Evolutionary conservation across 2,797 vertebrate species (phyloP), one percentile per base, ranked within the genome.

Genomic region (Threskiornis aethiopicus): DNA sequence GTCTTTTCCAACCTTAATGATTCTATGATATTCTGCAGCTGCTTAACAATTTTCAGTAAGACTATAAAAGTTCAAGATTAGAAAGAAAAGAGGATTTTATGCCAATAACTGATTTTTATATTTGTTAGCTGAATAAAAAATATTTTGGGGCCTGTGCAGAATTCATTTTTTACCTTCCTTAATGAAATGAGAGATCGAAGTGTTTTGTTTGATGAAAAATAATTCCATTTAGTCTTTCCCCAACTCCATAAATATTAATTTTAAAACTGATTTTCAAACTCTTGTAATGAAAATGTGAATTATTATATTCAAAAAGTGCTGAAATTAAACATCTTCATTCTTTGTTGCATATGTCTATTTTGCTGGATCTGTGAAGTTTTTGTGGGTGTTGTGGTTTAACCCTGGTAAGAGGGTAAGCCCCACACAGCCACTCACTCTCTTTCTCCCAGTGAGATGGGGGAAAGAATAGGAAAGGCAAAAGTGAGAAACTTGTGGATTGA

Each of bases 361-460:
- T 46, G 18, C 22, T 58, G 54, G 66, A 6, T 49, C 20, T 62
- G 2, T 22, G 26, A 41, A 28, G 4, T 11, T 82, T 93, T 85
- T 76, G 26, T 55, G 20, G 33, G 6, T 58, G 13, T 4, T 77
- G 44, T 10, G 25, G 16, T 44, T 52, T 82, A 52, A 58, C 5
- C 13, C 8, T 7, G 5, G 2, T 21, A 28, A 16, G 17, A 37
- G 33, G 24, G 42, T 57, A 17, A 81, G 16, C 10, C 2, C 6
- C 7, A 61, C 46, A 2, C 18, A 13, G 47, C 9, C 0, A 1
- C 37, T 76, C 16, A 2, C 11, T 75, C 28, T 5, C 7, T 25
- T 8, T 17, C 9, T 24, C 22, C 7, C 15, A 26, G 33, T 26
- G 12, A 15, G 18, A 12, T 12, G 7, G 4, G 20, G 20, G 21